phyloP scores from a whole-genome alignment of 2,888 invertebrate species.

The Congeria kusceri region DNA sequence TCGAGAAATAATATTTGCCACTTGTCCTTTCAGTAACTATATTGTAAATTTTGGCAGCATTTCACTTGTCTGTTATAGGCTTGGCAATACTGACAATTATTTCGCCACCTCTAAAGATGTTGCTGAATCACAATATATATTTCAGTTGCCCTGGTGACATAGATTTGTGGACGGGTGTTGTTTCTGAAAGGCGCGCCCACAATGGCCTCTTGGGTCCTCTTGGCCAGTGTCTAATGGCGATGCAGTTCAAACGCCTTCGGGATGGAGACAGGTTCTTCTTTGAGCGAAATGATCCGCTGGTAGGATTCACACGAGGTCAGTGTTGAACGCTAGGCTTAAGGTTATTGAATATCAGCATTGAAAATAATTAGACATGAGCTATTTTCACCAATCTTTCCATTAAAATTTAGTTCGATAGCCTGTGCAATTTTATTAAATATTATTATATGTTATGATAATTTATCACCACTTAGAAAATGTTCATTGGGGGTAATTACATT shows the following conservation, averaged over 20 bases:
- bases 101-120: too few species aligned
- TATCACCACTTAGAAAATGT: background rate
- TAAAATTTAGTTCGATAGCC: too few species aligned
- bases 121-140: background rate
- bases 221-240: conserved; percentile 92
- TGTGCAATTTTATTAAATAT: too few species aligned
- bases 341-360: too few species aligned
- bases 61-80: too few species aligned
- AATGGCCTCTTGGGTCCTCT: conserved; percentile 94
- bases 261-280: conserved; percentile 95
- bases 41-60: too few species aligned
- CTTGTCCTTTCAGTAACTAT: too few species aligned
- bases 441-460: too few species aligned
- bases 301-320: conserved; percentile 57
- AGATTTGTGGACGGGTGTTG: conserved; percentile 94
- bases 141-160: conserved; percentile 91
- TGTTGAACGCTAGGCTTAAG: background rate
- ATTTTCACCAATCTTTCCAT: too few species aligned
- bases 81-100: too few species aligned
- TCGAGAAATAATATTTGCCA: too few species aligned
- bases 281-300: conserved; percentile 86
- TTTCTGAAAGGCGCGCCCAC: conserved; percentile 91
- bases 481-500: background rate
- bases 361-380: too few species aligned
- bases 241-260: conserved; percentile 93